Conservation (phyloP, 2,113 vertebrate genomes). For the Galeopterus variegatus region DNA sequence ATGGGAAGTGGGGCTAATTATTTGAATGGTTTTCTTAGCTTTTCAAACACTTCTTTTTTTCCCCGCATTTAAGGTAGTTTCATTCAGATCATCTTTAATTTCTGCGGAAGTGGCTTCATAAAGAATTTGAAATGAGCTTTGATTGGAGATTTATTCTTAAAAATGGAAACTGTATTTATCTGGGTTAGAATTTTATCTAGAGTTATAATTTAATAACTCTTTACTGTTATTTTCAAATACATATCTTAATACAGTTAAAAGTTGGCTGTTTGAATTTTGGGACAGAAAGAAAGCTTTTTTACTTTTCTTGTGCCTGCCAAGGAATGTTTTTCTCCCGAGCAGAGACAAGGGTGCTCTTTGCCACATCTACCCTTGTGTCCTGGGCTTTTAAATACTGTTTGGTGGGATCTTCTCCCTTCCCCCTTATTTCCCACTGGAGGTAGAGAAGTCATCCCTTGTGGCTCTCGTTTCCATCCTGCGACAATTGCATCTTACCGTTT, state of each 20-base stretch:
- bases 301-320: background rate
- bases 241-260: conserved; percentile 32
- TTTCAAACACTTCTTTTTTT: background rate
- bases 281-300: background rate
- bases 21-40: conserved; percentile 38
- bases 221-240: conserved; percentile 23
- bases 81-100: conserved; percentile 26
- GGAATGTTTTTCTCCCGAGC: background rate
- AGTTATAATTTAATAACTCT: conserved; percentile 6
- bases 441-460: background rate
- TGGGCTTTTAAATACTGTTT: background rate
- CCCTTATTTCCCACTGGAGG: accelerated
- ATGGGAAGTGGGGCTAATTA: background rate
- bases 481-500: background rate
- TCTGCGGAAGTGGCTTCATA: conserved; percentile 25
- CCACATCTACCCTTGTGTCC: background rate
- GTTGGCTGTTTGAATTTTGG: background rate
- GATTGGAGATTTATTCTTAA: conserved; percentile 40
- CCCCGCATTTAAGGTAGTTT: background rate
- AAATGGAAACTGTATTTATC: conserved; percentile 20
- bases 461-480: background rate
- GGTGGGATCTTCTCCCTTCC: background rate
- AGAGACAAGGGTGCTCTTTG: background rate
- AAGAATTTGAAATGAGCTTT: background rate
- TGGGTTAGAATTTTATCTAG: conserved; percentile 45